A percentile compares a stretch with the other conserved stretches of the same genome.
phyloP scores from a whole-genome alignment of 2,888 invertebrate genomes.

The Drosophila merina region DNA sequence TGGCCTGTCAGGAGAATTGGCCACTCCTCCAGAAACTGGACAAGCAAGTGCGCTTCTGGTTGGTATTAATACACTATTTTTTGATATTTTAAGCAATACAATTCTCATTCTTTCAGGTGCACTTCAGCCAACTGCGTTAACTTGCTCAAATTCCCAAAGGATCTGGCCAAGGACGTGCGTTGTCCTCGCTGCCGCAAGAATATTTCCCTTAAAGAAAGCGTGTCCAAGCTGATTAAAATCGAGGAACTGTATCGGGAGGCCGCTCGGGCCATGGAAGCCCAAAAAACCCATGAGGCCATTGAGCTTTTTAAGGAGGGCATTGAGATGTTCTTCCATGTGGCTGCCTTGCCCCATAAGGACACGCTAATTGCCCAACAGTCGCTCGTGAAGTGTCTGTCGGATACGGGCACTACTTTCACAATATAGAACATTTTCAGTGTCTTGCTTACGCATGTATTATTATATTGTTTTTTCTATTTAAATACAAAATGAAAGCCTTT shows the following conservation, averaged over 20 bases:
- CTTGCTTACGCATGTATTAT: conserved; percentile 30
- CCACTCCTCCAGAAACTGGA: conserved; percentile 87
- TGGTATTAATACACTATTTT: conserved; percentile 15
- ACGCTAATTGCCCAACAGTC: conserved; percentile 90
- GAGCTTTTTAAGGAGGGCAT: conserved; percentile 86
- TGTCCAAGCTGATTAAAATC: conserved; percentile 84
- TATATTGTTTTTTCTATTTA: conserved; percentile 30
- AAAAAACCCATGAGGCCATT: conserved; percentile 86
- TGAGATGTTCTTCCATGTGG: conserved; percentile 87
- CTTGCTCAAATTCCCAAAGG: conserved; percentile 84
- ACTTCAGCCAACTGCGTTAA: conserved; percentile 84
- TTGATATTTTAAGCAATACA: not conserved
- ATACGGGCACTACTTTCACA: conserved; percentile 79
- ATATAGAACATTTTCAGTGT: conserved; percentile 44
- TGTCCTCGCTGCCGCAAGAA: conserved; percentile 85
- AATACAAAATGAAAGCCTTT: conserved; percentile 1
- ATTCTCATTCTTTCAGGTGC: conserved; percentile 83
- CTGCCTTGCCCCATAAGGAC: conserved; percentile 87
- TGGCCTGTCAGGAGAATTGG: conserved; percentile 91
- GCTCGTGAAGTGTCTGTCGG: conserved; percentile 87
- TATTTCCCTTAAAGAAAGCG: conserved; percentile 84
- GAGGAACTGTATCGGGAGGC: conserved; percentile 85
- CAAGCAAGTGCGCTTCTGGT: conserved; percentile 82
- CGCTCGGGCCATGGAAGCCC: conserved; percentile 84
- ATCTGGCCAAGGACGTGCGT: conserved; percentile 83